Evolutionary conservation across 2,888 invertebrate species (phyloP), one percentile per base, ranked within the genome.

Genomic region (Petrolisthes manimaculis): DNA sequence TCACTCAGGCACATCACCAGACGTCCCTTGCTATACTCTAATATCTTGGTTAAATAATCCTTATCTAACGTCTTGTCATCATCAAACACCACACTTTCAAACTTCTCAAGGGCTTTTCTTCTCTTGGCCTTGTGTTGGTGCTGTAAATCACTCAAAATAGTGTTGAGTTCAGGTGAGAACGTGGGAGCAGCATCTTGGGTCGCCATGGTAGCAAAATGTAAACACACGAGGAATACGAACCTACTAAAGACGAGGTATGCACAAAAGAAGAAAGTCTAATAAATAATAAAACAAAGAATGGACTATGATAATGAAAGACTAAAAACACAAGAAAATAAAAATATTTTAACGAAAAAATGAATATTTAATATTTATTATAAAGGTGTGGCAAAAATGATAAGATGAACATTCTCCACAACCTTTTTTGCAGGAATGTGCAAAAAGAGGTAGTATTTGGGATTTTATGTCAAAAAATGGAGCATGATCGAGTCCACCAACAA

Each of bases 91-190:
- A 86, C 5, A 8, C 71, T 8, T 4, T 67, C 9, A 37, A 53
- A 83, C 14, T 69, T 78, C 9, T 89, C 89, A 55, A 89, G 86
- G 14, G 85, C 89, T 61, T 89, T 89, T 61, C 79, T 74, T 18
- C 89, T 85, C 51, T 89, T 89, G 4, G 79, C 86, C 55, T 89
- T 89, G 83, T 85, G 81, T 21, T n/a, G 55, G 37, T 86, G 61
- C 67, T 89, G 69, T 37, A 89, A 56, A 37, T 81, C 78, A 75
- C 67, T 84, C 8, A 88, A 84, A 75, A 88, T 84, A 12, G 61
- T 21, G 81, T 88, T 84, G 5, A 88, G 14, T 37, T 88, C 71
- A 5, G 80, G 21, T 4, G 24, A 14, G 5, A 61, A 5, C 69
- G 24, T 18, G n/a, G 67, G 12, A 24, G 12, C 54, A 54, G 83